Conservation (phyloP, 2,113 vertebrate genomes). For the Pelmatolapia mariae region DNA sequence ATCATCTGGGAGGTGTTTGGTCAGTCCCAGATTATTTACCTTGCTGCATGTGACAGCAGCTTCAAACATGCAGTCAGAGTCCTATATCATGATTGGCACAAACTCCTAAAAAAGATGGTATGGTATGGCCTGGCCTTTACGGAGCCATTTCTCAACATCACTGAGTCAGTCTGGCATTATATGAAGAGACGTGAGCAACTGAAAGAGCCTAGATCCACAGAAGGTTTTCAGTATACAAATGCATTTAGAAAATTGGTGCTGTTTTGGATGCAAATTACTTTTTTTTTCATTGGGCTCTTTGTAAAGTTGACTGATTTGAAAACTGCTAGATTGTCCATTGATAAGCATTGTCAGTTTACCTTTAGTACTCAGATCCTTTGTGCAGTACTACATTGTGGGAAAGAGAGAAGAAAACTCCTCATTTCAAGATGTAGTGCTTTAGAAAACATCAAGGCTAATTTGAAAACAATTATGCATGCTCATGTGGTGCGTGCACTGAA, state of each 20-base stretch:
- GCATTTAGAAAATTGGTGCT: background rate
- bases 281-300: background rate
- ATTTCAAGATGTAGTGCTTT: background rate
- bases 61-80: background rate
- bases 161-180: background rate
- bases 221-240: background rate
- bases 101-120: background rate
- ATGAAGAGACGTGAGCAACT: background rate
- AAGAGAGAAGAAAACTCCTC: background rate
- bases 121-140: background rate
- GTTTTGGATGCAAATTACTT: background rate
- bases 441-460: background rate
- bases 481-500: background rate
- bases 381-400: background rate
- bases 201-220: background rate
- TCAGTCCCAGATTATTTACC: background rate
- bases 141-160: background rate
- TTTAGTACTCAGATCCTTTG: background rate
- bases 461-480: background rate
- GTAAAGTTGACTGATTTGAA: background rate
- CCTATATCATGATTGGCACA: background rate
- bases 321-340: background rate
- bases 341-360: background rate
- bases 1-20: background rate
- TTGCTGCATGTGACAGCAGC: background rate